Base-by-base conservation (phyloP, 1,140 invertebrate species). In the Tetramorium parvispinum region DNA sequence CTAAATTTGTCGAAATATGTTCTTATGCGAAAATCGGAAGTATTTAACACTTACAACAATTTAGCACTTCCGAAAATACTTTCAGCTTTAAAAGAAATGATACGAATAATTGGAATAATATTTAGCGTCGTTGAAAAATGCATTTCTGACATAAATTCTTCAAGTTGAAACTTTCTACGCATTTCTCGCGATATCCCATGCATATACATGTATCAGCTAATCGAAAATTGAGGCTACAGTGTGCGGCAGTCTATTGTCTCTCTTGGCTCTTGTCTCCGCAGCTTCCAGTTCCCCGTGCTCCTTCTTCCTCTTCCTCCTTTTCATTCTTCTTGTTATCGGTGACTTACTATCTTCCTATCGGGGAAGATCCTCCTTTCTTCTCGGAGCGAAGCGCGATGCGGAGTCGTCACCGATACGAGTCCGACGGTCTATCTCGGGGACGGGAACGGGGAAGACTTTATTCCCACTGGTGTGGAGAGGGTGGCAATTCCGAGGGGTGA, bases 391-490 rank as follows among this genome's bases (percentile, higher is more conserved):
- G 65, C 76, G 76, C 53, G 85, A 77, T 46, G 61, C 78, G 71
- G 87, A 65, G 66, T 76, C 49, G 66, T 76, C 51, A 65, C 32
- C 73, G 51, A 16, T 18, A 68, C 55, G 65, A 49, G 57, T 71
- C 68, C 49, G 24, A 71, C 40, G 32, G 59, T 70, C 63, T 65
- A 68, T 83, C 70, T 89, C 89, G 90, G 87, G 90, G 90, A 91
- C 86, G 83, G 73, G 83, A 65, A 89, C 89, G 91, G 87, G 91
- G 91, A 91, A 88, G 87, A 87, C 68, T 83, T 94, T 90, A 99
- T 96, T 99, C 98, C 99, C 99, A 99, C 94, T 99, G 98, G 95
- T 99, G 98, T 85, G 99, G 99, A 92, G 98, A 99, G 37, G 99
- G 99, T 91, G 99, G 99, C 94, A 99, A 96, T 96, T 99, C 99